phyloP scores from a whole-genome alignment of 2,797 vertebrate genomes.

The Triplophysa bombifrons region DNA sequence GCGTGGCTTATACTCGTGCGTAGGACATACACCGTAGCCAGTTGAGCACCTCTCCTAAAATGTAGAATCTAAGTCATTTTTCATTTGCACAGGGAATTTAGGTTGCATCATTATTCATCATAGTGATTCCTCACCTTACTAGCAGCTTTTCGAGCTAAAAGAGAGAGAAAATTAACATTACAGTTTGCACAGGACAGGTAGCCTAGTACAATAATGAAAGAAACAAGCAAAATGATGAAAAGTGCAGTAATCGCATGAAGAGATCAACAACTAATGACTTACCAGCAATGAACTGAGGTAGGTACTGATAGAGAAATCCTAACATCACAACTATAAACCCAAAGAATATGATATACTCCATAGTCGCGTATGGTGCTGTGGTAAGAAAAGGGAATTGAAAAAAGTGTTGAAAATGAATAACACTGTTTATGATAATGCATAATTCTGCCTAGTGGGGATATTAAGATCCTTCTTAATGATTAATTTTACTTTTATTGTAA shows the following conservation, averaged over 20 bases:
- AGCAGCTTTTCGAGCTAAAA: constrained; percentile 56
- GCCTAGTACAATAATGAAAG: background rate
- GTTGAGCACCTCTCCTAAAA: too few relatives aligned
- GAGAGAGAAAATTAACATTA: constrained; percentile 48
- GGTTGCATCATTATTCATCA: background rate
- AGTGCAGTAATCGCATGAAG: background rate
- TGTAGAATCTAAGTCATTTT: background rate
- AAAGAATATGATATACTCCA: constrained; percentile 41
- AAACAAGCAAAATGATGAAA: background rate
- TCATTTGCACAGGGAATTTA: background rate
- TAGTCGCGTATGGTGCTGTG: constrained; percentile 61
- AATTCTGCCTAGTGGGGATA: constrained; percentile 62
- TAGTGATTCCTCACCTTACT: constrained; percentile 62
- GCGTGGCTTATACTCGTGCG: too few relatives aligned
- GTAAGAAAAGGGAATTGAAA: background rate
- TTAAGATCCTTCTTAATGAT: constrained; percentile 4
- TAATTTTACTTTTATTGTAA: too few relatives aligned
- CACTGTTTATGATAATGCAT: background rate
- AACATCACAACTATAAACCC: background rate
- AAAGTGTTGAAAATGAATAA: too few relatives aligned
- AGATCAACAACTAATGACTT: constrained; percentile 40
- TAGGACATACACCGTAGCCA: too few relatives aligned
- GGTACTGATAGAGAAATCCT: constrained; percentile 46
- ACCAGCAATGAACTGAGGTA: constrained; percentile 63
- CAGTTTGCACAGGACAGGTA: background rate